Evolutionary conservation across 2,888 invertebrate species (phyloP).

Genomic region (Platypus cylindrus): DNA sequence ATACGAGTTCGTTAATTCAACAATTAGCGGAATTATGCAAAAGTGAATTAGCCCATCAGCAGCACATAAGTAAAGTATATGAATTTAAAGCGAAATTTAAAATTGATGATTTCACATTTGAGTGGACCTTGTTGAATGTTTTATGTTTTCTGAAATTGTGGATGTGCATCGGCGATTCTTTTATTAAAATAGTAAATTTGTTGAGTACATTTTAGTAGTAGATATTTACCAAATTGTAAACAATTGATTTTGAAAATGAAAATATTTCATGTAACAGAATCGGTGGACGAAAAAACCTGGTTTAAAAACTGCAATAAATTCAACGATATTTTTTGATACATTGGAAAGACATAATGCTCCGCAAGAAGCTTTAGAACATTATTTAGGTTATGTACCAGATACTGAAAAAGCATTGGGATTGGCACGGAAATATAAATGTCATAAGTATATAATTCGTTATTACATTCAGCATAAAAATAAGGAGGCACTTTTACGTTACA

Average conservation of each 20-base stretch:
- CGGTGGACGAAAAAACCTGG: slow-evolving; percentile 38
- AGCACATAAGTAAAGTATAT: slow-evolving; percentile 19
- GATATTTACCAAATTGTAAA: neutral
- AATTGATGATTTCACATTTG: slow-evolving; percentile 29
- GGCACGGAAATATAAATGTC: slow-evolving; percentile 51
- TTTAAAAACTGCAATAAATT: slow-evolving; percentile 26
- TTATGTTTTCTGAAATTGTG: slow-evolving; percentile 26
- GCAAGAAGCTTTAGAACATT: slow-evolving; percentile 34
- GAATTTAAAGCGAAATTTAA: slow-evolving; percentile 27
- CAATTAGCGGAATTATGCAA: slow-evolving; percentile 26
- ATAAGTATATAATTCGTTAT: slow-evolving; percentile 51
- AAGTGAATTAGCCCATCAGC: slow-evolving; percentile 21
- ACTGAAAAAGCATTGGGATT: slow-evolving; percentile 44
- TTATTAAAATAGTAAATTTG: slow-evolving; percentile 25
- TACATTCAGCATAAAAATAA: slow-evolving; percentile 50
- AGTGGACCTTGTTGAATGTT: slow-evolving; percentile 30
- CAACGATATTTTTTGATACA: slow-evolving; percentile 26
- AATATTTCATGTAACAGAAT: slow-evolving; percentile 33
- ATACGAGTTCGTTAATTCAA: slow-evolving; percentile 23
- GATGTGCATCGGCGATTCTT: slow-evolving; percentile 24
- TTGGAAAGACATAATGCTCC: slow-evolving; percentile 30
- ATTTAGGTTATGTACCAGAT: slow-evolving; percentile 26
- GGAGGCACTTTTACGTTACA: slow-evolving; percentile 46
- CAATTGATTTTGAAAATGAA: no score
- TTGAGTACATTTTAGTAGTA: neutral